Base-by-base conservation (phyloP, 53 echinoderm and acorn worm species). In the Echinometra lucunter region DNA sequence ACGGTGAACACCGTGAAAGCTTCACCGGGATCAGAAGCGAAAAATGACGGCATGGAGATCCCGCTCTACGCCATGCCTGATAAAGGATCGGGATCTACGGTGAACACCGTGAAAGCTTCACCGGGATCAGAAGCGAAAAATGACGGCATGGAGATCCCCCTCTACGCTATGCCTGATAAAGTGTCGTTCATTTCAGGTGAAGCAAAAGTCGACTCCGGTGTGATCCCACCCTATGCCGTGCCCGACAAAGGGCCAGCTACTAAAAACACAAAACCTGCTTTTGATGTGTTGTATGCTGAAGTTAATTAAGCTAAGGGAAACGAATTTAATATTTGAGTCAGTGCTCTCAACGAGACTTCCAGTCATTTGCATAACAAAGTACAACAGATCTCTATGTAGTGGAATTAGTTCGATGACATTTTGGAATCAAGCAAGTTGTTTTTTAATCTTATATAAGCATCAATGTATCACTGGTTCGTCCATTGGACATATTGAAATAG, bases 41-140 rank as follows among this genome's bases (percentile, higher is more conserved):
- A 58, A 12, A 19, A 19, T 5, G 58, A 58, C 17, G 58, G n/a
- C n/a, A n/a, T 18, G 15, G 58, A 69, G 30, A 34, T 69, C 34
- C 81, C 81, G 44, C 38, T 81, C 25, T 81, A 81, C 44, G 81
- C 81, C 21, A 38, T 81, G 44, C 81, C 81, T 12, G 81, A 81
- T 81, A 81, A 81, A 23, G 11, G 81, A 44, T 44, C 21, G 23
- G 21, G 44, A 81, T 69, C 63, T 63, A 63, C 27, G 25, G 63
- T 19, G 25, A 25, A 63, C 34, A 35, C n/a, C 17, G n/a, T 10
- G 13, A 74, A 74, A 3, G 37, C 53, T 13, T 15, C 74, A 32
- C 32, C 74, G 11, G 74, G 74, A 32, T 17, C 37, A 74, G 74
- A 9, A 35, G 6, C 9, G 37, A 1, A 10, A 30, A 34, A 69